Evolutionary conservation across 1,140 invertebrate species (phyloP).

Genomic region (Aphelinus certus): DNA sequence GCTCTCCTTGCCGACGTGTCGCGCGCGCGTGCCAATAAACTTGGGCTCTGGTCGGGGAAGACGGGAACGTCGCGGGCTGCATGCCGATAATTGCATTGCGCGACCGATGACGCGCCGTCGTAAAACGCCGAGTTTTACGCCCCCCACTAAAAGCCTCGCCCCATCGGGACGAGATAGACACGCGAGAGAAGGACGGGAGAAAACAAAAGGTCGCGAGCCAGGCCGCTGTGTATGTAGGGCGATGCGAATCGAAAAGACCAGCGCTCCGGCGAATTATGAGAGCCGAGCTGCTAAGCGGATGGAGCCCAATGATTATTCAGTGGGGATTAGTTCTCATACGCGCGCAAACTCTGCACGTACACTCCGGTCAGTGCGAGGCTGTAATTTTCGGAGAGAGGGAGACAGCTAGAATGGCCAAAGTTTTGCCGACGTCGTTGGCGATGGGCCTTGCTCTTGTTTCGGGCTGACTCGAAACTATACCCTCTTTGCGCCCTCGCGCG

Average conservation of each 20-base stretch:
- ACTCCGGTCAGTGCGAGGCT: no score
- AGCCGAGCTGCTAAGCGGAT: neutral
- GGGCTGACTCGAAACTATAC: neutral
- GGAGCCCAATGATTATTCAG: slow-evolving; percentile 20
- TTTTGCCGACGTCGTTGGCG: neutral
- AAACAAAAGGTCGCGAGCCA: slow-evolving; percentile 4
- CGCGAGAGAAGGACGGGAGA: slow-evolving; percentile 1
- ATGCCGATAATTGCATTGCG: slow-evolving; percentile 36
- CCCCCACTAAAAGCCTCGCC: slow-evolving; percentile 31
- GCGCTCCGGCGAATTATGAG: neutral
- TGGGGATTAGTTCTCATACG: neutral
- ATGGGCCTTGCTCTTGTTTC: neutral
- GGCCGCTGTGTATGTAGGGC: neutral
- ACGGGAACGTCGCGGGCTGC: no score
- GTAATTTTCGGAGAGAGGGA: neutral
- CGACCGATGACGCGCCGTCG: slow-evolving; percentile 1
- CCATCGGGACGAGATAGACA: neutral
- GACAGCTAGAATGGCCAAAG: slow-evolving; percentile 5
- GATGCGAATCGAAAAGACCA: neutral
- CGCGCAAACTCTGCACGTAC: neutral
- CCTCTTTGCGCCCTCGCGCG: no score
- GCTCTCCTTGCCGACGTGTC: no score
- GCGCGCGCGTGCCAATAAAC: slow-evolving; percentile 9
- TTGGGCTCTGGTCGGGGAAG: neutral
- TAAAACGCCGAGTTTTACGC: slow-evolving; percentile 37